A percentile compares a stretch with the other conserved stretches of the same genome.
phyloP scores from a whole-genome alignment of 2,888 invertebrate species.

The Megaustenia siamemsis region DNA sequence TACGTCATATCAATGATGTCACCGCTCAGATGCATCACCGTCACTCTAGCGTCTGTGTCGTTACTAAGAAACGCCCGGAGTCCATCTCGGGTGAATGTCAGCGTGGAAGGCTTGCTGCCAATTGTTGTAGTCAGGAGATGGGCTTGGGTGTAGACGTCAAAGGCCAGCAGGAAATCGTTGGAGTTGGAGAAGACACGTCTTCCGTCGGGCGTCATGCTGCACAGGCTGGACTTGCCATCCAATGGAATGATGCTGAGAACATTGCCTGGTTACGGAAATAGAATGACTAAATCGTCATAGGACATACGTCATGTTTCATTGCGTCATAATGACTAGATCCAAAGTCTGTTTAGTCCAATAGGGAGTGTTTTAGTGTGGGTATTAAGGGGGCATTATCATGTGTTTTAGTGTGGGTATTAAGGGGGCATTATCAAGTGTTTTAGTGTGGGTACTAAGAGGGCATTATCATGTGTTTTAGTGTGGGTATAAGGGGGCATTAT shows the following conservation, averaged over 20 bases:
- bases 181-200: constrained; percentile 75
- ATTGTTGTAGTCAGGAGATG: constrained; percentile 69
- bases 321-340: too few species aligned
- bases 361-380: too few species aligned
- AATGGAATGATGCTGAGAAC: constrained; percentile 74
- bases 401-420: too few species aligned
- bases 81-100: constrained; percentile 72
- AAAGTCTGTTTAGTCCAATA: too few species aligned
- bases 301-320: too few species aligned
- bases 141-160: constrained; percentile 72
- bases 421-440: too few species aligned
- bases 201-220: constrained; percentile 73
- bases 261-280: constrained; percentile 60
- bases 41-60: constrained; percentile 68
- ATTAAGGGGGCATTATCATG: too few species aligned
- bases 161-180: constrained; percentile 70
- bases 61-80: constrained; percentile 71
- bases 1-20: constrained; percentile 73
- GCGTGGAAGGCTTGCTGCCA: constrained; percentile 65
- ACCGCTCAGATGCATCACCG: constrained; percentile 73
- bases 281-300: too few species aligned
- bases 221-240: constrained; percentile 71
- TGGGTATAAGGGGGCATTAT: too few species aligned
- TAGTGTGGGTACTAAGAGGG: too few species aligned
- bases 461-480: too few species aligned